Base-by-base conservation (phyloP, 35 echinoderm and acorn worm genomes). In the Apostichopus japonicus region DNA sequence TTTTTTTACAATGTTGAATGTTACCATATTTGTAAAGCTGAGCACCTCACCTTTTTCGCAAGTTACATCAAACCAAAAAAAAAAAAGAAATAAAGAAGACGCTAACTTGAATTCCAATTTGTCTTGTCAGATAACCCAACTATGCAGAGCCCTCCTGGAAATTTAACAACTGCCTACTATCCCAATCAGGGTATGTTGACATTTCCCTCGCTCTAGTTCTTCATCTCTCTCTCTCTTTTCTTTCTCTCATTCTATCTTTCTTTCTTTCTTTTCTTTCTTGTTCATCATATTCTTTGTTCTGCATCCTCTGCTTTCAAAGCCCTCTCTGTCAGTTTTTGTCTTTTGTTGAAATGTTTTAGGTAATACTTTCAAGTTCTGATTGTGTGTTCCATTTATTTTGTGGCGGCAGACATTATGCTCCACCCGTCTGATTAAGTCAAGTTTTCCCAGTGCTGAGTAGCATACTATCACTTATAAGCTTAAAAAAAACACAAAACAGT, bases 91-190 rank as follows among this genome's bases (percentile, higher is more conserved):
- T 62, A 90, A 78, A 77, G 14, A 19, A 52, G 72, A 21, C n/a
- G 67, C 88, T 90, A 90, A 90, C 88, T 78, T 78, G 27, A 90
- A 90, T 77, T 77, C 53, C 67, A 77, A 90, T 90, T 90, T 90
- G 88, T 90, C 88, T 90, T 61, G 70, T 78, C 88, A 90, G 88
- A 90, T 90, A 90, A 90, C 88, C 88, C 65, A 77, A 78, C 88
- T 55, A 90, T 90, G 88, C 88, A 90, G 88, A 77, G 72, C 67
- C 33, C 67, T 56, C 25, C 88, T 90, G 88, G 88, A 90, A 90
- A 90, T 78, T 67, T 90, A 90, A 90, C 88, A 90, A 77, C 63
- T 56, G 71, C 86, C 86, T 87, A 90, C 88, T 90, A 77, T 73
- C 88, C 72, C 27, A 54, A 73, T 33, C 88, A 73, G 88, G 88